Evolutionary conservation across 2,113 vertebrate genomes (phyloP), one percentile per base, ranked within the genome.

Genomic region (Pithys albifrons): DNA sequence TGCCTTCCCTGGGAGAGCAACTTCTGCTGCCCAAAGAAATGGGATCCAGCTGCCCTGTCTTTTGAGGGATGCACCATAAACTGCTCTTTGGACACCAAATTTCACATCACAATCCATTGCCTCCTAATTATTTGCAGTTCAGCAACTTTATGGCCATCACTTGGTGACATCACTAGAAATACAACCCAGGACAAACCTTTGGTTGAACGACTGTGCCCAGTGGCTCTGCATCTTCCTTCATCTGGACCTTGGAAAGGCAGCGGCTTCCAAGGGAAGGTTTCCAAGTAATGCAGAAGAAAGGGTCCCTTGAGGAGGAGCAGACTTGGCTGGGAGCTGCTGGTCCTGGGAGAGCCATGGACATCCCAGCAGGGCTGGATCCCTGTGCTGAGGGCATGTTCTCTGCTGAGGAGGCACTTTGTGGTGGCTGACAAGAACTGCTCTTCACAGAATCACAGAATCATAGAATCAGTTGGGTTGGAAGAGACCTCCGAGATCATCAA

Each of bases 391-490:
- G 19, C 61, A 35, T 31, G 69, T 33, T 70, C 70, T 75, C 37
- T 84, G 70, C 48, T 10, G 86, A 73, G 74, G 58, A 94, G 52
- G 86, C 75, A 78, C 71, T 93, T 94, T 65, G 72, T 84, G 81
- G 72, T 51, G 61, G 39, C 65, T 85, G 91, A 61, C 91, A 88
- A 88, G 93, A 91, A 74, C 86, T 83, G 48, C 78, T 96, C 93
- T 64, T 61, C 77, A 41, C 41, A 41, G 41, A 41, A 41, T 41
- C 39, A 41, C 39, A 41, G 39, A 41, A 41, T 39, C 39, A 39
- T 39, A 10, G 39, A 39, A 39, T 39, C 39, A 39, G 39, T 41
- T 41, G 41, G 41, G 41, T 41, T 41, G 41, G 41, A 41, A 41
- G 13, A 41, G 41, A 41, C 12, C 41, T 41, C 41, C 9, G 13